A percentile compares a stretch with the other conserved stretches of the same genome.
Evolutionary conservation across 2,113 vertebrate genomes (phyloP).

Genomic region (Ictalurus furcatus): DNA sequence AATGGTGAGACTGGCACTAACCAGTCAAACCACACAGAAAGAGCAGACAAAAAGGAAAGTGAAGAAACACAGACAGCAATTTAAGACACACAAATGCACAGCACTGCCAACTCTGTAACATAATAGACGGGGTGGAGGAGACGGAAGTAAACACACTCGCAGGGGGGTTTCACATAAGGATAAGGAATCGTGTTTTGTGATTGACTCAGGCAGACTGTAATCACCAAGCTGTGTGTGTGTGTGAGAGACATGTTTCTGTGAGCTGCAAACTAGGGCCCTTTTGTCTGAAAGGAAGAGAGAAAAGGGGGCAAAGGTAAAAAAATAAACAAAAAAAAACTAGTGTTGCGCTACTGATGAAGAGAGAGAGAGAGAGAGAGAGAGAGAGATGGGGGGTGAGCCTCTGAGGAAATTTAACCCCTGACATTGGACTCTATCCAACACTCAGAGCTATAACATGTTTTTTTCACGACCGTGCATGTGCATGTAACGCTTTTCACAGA

Average conservation of each 20-base stretch:
- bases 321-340: constrained; percentile 59
- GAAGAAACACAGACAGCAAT: constrained; percentile 55
- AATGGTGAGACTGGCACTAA: constrained; percentile 53
- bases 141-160: constrained; percentile 33
- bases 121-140: constrained; percentile 57
- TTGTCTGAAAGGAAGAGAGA: constrained; percentile 63
- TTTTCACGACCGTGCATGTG: constrained; percentile 35
- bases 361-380: constrained; percentile 26
- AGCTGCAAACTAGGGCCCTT: constrained; percentile 61
- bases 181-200: constrained; percentile 23
- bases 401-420: constrained; percentile 70
- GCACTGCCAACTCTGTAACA: constrained; percentile 63
- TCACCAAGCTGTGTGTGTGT: constrained; percentile 12
- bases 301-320: constrained; percentile 50
- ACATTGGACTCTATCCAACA: constrained; percentile 70
- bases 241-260: constrained; percentile 61
- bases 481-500: constrained; percentile 39
- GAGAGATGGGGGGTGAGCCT: constrained; percentile 45
- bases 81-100: constrained; percentile 61
- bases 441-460: constrained; percentile 62
- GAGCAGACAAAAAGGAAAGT: constrained; percentile 48
- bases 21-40: constrained; percentile 65
- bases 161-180: constrained; percentile 33
- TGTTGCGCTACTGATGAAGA: constrained; percentile 49
- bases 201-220: constrained; percentile 28